Evolutionary conservation across 2,888 invertebrate species (phyloP), one percentile per base, ranked within the genome.

Genomic region (Ischnus inquisitorius): DNA sequence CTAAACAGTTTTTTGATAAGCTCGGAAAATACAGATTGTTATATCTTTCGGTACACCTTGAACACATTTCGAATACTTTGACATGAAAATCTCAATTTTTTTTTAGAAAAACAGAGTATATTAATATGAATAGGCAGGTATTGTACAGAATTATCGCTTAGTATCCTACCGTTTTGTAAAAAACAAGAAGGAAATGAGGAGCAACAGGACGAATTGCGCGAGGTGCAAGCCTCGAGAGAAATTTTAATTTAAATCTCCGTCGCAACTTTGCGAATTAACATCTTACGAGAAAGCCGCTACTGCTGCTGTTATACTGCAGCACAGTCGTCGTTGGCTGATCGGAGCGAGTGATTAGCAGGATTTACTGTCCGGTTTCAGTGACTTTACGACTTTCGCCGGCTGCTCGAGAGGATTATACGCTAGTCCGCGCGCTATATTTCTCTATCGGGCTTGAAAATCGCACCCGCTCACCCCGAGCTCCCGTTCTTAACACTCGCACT

Each of bases 191-290:
- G 10, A 65, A 65, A 65, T 10, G n/a, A 51, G 39, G 3, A 51
- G 62, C 2, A 74, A 62, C 4, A 12, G 12, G 46, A 39, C 28
- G 46, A 2, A 22, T 3, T 22, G 22, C 34, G 2, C n/a, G 28
- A 10, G 54, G 43, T 72, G 48, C n/a, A 12, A 64, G 10, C 10
- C 19, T 39, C 34, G 28, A 43, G 72, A 60, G 72, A 60, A 74
- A 48, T 84, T 85, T 83, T 68, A 51, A 82, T 74, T 67, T 68
- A 57, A 77, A 67, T 68, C 51, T 76, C 41, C 64, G 22, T 22
- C 28, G 62, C 12, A 85, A 83, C 75, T 83, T 83, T 83, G 79
- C 76, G 71, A 64, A 85, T 79, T 81, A 76, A 78, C 75, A 65
- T 10, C 76, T 54, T 19, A 64, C 54, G 69, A 34, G 34, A 81